phyloP scores from a whole-genome alignment of 2,797 vertebrate genomes.

The Dendrocincla fuliginosa region DNA sequence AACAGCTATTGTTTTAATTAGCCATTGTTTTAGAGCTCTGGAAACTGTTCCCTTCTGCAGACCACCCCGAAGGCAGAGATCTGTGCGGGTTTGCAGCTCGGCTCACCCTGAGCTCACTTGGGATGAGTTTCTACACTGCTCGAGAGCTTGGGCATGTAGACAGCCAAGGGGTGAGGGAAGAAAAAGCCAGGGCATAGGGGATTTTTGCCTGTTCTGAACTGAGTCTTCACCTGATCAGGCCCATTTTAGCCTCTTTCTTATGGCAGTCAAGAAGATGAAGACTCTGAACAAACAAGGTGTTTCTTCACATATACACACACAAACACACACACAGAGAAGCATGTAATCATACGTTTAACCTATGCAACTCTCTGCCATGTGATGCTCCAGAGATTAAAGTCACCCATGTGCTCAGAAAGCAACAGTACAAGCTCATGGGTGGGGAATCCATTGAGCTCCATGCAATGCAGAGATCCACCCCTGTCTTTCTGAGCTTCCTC shows the following conservation, averaged over 20 bases:
- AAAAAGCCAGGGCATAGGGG: background rate
- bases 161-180: background rate
- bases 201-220: background rate
- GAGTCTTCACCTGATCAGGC: background rate
- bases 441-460: background rate
- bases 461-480: background rate
- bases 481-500: background rate
- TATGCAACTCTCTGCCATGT: background rate
- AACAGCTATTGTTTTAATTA: conserved; percentile 62
- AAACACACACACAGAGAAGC: background rate
- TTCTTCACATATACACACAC: background rate
- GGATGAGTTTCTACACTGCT: background rate
- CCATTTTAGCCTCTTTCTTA: background rate
- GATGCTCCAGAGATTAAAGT: background rate
- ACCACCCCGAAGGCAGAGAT: conserved; percentile 49
- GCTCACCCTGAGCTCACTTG: background rate
- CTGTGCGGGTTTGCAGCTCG: background rate
- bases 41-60: conserved; percentile 44
- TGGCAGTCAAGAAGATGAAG: background rate
- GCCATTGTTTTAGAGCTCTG: conserved; percentile 63
- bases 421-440: background rate
- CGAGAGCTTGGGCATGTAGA: accelerated
- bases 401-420: background rate
- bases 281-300: background rate
- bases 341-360: background rate